Evolutionary conservation across 2,797 vertebrate genomes (phyloP).

Genomic region (Galaxias olidus): DNA sequence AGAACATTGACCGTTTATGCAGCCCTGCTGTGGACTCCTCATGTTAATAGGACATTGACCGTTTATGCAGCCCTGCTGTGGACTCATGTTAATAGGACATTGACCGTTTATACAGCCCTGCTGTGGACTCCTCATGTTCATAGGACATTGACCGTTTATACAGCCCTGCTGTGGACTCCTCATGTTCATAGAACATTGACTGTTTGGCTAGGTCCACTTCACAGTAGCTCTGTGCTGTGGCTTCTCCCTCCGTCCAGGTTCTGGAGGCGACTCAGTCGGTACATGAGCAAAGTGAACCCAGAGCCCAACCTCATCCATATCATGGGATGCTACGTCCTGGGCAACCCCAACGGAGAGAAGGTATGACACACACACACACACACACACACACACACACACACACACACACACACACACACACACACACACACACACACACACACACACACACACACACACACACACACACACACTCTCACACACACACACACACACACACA

Average conservation of each 20-base stretch:
- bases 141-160: no score
- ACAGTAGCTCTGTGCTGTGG: no score
- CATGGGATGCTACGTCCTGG: constrained; percentile 97
- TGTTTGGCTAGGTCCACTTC: no score
- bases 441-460: background rate
- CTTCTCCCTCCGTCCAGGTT: constrained; percentile 76
- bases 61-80: background rate
- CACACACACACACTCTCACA: background rate
- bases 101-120: background rate
- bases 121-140: no score
- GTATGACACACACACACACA: constrained; percentile 73
- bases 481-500: background rate
- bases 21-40: background rate
- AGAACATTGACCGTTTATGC: no score
- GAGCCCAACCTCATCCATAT: constrained; percentile 95
- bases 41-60: background rate
- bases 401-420: constrained; percentile 2
- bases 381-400: background rate
- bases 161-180: no score
- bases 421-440: background rate
- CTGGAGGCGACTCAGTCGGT: constrained; percentile 91
- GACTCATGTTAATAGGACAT: background rate
- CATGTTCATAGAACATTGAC: no score
- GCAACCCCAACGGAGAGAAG: constrained; percentile 99
- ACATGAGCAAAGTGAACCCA: constrained; percentile 98